phyloP scores from a whole-genome alignment of 2,888 invertebrate genomes.

The Athalia circularis region DNA sequence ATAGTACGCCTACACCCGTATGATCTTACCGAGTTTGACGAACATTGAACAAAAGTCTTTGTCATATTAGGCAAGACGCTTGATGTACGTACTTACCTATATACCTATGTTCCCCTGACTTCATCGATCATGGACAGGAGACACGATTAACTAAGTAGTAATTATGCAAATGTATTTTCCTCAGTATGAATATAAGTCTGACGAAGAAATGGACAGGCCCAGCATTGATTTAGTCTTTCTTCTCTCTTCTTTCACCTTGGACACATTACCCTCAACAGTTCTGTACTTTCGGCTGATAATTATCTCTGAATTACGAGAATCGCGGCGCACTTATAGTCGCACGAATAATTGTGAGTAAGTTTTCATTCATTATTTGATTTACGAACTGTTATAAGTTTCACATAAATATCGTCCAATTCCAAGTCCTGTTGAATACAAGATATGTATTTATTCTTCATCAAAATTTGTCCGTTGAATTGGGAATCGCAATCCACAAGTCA shows the following conservation, averaged over 20 bases:
- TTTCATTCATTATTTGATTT: neutral
- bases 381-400: neutral
- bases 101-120: slow-evolving; percentile 6
- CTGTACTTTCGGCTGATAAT: no score
- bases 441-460: no score
- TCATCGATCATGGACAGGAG: slow-evolving; percentile 19
- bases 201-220: neutral
- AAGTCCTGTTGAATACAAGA: no score
- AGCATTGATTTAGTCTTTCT: slow-evolving; percentile 11
- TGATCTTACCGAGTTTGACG: neutral
- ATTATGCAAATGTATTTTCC: slow-evolving; percentile 9
- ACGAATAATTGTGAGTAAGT: no score
- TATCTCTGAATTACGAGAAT: no score
- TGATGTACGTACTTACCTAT: neutral
- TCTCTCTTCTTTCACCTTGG: neutral
- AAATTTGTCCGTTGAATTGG: no score
- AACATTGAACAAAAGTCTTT: neutral
- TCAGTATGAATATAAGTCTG: slow-evolving; percentile 18
- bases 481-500: no score
- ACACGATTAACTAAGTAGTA: slow-evolving; percentile 32
- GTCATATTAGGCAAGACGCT: neutral
- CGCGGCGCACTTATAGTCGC: no score
- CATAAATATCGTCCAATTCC: no score
- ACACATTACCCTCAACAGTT: neutral
- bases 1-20: neutral